Evolutionary conservation across 1,140 invertebrate species (phyloP), one percentile per base, ranked within the genome.

Genomic region (Bombus turneri): DNA sequence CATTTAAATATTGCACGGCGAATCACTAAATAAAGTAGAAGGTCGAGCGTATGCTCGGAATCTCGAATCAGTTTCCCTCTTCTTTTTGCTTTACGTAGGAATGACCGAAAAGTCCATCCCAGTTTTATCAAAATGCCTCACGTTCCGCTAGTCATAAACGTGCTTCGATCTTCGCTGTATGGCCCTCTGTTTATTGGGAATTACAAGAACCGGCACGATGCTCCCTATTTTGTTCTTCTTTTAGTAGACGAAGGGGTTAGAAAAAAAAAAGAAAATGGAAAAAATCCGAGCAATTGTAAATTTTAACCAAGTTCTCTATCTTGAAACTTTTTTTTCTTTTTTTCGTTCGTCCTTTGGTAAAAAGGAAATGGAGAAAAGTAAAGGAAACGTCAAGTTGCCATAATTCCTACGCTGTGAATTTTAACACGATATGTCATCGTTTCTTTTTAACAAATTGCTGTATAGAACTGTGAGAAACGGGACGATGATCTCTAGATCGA

Each of bases 1-100:
- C 75, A 76, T 87, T 87, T 87, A 85, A 87, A 87, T 87, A 87
- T 85, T 85, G 76, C 82, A 84, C 74, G 43, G 68, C 39, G 75
- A 78, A 87, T 71, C 66, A 72, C 68, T 85, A 87, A 87, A 85
- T 87, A 87, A 87, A 87, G 64, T 62, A 75, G 71, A 75, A 75
- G 82, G 62, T 75, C 86, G 83, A 80, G 64, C 22, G 59, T 77
- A 53, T 47, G 71, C 10, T 10, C 31, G n/a, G 86, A 84, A 87
- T 87, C 59, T 71, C 28, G 69, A 77, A 87, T 87, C 74, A 79
- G 43, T 34, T 62, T 62, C 57, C 18, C 25, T 4, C 28, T n/a
- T 34, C 13, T 13, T 76, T 34, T 28, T 18, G 53, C 28, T 41
- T 37, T 62, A 31, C 53, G 9, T 9, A 77, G 75, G 34, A 83